These are phyloP conservation scores for Catamblyrhynchus diadema DNA, from an alignment of 2,797 vertebrate genomes.

Conservation along the genomic window DNA sequence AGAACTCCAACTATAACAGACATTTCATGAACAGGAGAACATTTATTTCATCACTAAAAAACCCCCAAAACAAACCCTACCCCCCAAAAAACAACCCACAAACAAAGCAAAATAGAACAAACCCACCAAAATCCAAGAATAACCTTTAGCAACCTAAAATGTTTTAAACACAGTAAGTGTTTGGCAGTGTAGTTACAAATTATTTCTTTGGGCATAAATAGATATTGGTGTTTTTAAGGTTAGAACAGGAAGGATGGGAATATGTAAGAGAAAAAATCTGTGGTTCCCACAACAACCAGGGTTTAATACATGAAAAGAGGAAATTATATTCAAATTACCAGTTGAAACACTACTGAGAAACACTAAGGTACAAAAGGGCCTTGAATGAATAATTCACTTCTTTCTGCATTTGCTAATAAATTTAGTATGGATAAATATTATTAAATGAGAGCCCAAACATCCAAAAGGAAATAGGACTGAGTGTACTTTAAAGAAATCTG, in stretches of 20 bases:
- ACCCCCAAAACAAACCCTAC: background rate
- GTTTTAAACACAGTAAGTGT: background rate
- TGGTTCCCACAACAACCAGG: background rate
- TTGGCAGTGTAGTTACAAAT: background rate
- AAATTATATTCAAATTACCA: background rate
- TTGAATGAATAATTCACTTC: background rate
- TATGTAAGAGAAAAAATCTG: background rate
- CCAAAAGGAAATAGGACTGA: background rate
- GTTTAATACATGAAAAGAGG: background rate
- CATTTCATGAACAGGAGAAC: background rate
- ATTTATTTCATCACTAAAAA: background rate
- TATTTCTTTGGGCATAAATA: background rate
- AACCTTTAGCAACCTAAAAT: background rate
- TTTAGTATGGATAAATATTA: background rate
- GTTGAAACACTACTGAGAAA: background rate
- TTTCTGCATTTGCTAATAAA: background rate
- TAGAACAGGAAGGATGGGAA: background rate
- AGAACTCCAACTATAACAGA: background rate
- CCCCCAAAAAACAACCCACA: background rate
- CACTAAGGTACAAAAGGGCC: background rate
- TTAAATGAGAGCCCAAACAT: background rate
- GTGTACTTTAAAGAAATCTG: background rate
- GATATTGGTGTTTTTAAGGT: background rate
- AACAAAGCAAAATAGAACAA: background rate
- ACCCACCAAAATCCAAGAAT: background rate